Base-by-base conservation (phyloP, 2,888 invertebrate genomes). In the Gerosis bhagava region DNA sequence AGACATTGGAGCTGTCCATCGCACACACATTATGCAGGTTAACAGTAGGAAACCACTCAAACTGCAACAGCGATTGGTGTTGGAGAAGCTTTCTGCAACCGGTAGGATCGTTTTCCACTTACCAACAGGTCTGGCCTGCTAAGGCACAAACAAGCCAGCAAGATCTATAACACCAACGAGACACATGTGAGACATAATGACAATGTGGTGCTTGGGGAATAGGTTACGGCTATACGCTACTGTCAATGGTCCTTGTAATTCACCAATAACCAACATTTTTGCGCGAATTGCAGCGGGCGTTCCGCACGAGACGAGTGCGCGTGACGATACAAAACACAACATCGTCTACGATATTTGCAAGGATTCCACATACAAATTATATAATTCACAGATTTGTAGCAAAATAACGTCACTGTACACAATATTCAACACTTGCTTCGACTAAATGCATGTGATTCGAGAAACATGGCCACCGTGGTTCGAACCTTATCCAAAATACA, bases 111-210 rank as follows among this genome's bases (percentile, higher is more conserved):
- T 82, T 78, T 82, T 84, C 77, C 71, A 92, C 92, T 92, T 92
- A 92, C 92, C 92, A 92, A 90, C 88, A 92, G 91, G 90, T 92
- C 92, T 92, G 92, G 92, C 92, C 92, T 92, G 87, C 89, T 89
- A 91, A 92, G 92, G 92, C 92, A 92, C 92, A 92, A 91, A 91
- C 92, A 92, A 92, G 92, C 92, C 92, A 92, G 91, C 91, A 92
- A 92, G 88, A 92, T 92, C 92, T 92, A 92, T 89, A 92, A 92
- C 91, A 90, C 84, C 87, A 91, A 90, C 80, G 75, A 84, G 76
- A 86, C 82, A 79, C 68, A 79, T 73, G 67, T 83, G 69, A 86
- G 81, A 73, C 60, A 65, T 71, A 77, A 74, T 77, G 76, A 75
- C 75, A 78, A 81, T 83, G 83, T 82, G 81, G 77, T 82, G 83